These are phyloP conservation scores for Cephus cinctus DNA, from an alignment of 1,140 invertebrate species.

Conservation along the genomic window DNA sequence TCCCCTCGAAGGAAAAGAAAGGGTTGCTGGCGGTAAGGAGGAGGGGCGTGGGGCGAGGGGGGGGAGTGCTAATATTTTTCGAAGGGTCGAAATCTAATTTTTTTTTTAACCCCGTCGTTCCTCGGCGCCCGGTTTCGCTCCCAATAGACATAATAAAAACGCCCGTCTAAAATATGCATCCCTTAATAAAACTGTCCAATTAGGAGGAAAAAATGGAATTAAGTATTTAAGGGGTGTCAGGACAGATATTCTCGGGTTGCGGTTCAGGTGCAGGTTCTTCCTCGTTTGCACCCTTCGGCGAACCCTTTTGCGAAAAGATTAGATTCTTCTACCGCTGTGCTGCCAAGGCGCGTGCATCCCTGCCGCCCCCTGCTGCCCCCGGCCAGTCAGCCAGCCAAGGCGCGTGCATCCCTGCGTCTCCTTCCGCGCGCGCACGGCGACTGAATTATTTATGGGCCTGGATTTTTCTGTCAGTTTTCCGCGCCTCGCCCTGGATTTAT, in stretches of 20 bases:
- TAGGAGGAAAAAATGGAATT: slow-evolving; percentile 53
- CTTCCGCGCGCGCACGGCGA: slow-evolving; percentile 23
- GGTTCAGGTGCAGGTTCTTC: slow-evolving; percentile 18
- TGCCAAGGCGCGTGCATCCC: slow-evolving; percentile 16
- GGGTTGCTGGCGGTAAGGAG: too few species aligned
- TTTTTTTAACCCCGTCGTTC: slow-evolving; percentile 31
- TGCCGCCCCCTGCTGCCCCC: too few species aligned
- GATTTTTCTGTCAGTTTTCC: slow-evolving; percentile 18
- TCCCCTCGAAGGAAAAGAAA: too few species aligned
- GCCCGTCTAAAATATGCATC: slow-evolving; percentile 57
- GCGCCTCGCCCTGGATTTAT: slow-evolving; percentile 11
- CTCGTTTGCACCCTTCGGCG: slow-evolving; percentile 19
- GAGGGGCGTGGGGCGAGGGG: too few species aligned
- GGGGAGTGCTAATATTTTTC: slow-evolving; percentile 47
- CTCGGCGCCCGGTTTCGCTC: slow-evolving; percentile 18
- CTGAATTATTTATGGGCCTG: slow-evolving; percentile 34
- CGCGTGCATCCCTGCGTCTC: slow-evolving; percentile 16
- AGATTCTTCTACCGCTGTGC: slow-evolving; percentile 31
- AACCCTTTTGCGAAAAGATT: slow-evolving; percentile 42
- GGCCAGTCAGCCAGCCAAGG: too few species aligned
- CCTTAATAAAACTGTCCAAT: slow-evolving; percentile 58
- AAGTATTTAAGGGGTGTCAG: slow-evolving; percentile 49
- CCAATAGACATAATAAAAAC: slow-evolving; percentile 55
- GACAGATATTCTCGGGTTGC: slow-evolving; percentile 9
- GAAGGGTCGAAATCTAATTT: slow-evolving; percentile 53